Base-by-base conservation (phyloP, 1,140 invertebrate species). In the Drosophila nasuta region DNA sequence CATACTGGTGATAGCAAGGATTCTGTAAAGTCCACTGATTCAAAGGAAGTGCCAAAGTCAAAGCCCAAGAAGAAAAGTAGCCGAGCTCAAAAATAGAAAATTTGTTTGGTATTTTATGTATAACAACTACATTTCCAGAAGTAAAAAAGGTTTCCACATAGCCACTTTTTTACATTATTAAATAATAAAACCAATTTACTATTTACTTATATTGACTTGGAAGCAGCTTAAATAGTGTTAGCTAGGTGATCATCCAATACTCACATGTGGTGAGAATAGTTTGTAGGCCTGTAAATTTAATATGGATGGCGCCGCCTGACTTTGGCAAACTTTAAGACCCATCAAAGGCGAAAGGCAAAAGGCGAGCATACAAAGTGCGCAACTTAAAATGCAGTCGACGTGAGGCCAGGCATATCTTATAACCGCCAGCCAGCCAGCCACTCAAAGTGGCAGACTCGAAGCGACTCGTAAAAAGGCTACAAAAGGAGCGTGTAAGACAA, bases 401-500 rank as follows among this genome's bases (percentile, higher is more conserved):
- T 78, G 71, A 79, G 66, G 35, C 68, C 13, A 52, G 67, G 64
- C 74, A 71, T 80, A 74, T 80, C 81, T 85, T 75, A 80, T 57
- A 74, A 69, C 81, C 71, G 63, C 65, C 81, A 81, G 72, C 69
- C 74, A 75, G 63, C 65, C 81, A 81, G 72, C 69, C 74, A 75
- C 81, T 81, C 82, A 67, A 75, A 76, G 78, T 67, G 58, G 45
- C 52, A 41, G 62, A 64, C 17, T 54, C 38, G 25, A 52, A 38
- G 35, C 69, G 81, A 52, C 66, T 66, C 59, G 43, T 67, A 43
- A 57, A 52, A 52, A 45, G 48, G 46, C 59, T 43, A 58, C 69
- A 65, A 72, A 78, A 69, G 68, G 66, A 63, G 62, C 48, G 65
- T 63, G 74, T 86, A 83, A 83, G 81, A 83, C 77, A 83, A 85